A percentile compares a stretch with the other conserved stretches of the same genome.
These are phyloP conservation scores for Philantomba maxwellii DNA, from an alignment of 2,113 vertebrate species.

Conservation along the genomic window DNA sequence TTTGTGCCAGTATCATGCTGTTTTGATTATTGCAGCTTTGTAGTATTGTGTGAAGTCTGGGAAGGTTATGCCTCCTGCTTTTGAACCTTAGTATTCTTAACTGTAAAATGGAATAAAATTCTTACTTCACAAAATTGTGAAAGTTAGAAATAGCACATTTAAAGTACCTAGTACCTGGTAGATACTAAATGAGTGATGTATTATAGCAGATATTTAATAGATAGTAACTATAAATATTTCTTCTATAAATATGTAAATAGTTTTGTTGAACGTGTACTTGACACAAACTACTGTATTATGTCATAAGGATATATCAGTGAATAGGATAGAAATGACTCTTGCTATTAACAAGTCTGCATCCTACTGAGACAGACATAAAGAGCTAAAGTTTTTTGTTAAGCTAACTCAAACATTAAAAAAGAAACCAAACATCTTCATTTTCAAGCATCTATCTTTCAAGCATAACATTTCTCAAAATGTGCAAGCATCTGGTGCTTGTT, in stretches of 20 bases:
- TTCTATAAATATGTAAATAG: background rate
- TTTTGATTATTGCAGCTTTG: background rate
- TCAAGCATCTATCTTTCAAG: background rate
- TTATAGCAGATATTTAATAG: background rate
- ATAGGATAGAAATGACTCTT: background rate
- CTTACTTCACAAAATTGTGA: background rate
- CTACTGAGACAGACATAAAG: background rate
- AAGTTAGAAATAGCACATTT: background rate
- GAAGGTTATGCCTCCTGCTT: background rate
- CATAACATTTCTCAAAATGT: conserved; percentile 26
- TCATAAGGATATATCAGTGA: background rate
- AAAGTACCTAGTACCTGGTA: background rate
- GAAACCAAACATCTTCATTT: background rate
- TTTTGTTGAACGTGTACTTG: background rate
- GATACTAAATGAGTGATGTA: background rate
- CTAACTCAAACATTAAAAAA: background rate
- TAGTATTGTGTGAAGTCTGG: background rate
- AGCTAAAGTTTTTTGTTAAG: background rate
- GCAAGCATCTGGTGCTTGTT: background rate
- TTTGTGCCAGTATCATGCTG: background rate
- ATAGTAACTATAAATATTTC: background rate
- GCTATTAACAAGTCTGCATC: background rate
- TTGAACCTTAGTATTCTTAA: background rate
- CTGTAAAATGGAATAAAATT: background rate
- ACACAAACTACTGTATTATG: background rate